Evolutionary conservation across 2,888 invertebrate genomes (phyloP).

Genomic region (Phlogophora meticulosa): DNA sequence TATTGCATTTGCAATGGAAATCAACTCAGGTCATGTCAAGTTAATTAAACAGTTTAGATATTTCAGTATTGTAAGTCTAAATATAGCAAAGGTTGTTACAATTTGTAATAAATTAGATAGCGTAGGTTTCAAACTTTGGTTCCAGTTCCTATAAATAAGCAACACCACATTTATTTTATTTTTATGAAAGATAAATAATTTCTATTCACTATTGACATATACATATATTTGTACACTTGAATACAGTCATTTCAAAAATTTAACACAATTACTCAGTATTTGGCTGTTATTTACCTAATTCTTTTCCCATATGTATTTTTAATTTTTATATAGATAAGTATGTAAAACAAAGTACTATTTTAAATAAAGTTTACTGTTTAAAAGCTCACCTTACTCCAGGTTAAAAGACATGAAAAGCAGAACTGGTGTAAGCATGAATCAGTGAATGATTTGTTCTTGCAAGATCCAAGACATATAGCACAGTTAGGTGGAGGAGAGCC

Average conservation of each 20-base stretch:
- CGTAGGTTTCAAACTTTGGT: not conserved
- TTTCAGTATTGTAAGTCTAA: conserved; percentile 11
- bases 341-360: no score
- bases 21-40: not conserved
- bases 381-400: conserved; percentile 96
- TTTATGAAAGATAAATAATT: no score
- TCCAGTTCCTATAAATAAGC: not conserved
- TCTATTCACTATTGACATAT: no score
- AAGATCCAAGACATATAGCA: conserved; percentile 97
- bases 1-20: not conserved
- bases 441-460: conserved; percentile 97
- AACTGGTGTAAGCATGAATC: conserved; percentile 98
- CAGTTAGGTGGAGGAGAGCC: conserved; percentile 96
- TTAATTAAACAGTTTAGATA: conserved; percentile 10
- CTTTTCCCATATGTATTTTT: no score
- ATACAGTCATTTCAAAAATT: no score
- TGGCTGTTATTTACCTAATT: no score
- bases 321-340: no score
- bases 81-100: conserved; percentile 17
- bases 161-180: no score
- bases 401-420: conserved; percentile 97
- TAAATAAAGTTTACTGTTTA: no score
- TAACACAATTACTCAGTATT: no score
- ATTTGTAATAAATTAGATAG: conserved; percentile 11
- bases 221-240: no score